Conservation (phyloP, 2,888 invertebrate genomes). For the Noctua pronuba region DNA sequence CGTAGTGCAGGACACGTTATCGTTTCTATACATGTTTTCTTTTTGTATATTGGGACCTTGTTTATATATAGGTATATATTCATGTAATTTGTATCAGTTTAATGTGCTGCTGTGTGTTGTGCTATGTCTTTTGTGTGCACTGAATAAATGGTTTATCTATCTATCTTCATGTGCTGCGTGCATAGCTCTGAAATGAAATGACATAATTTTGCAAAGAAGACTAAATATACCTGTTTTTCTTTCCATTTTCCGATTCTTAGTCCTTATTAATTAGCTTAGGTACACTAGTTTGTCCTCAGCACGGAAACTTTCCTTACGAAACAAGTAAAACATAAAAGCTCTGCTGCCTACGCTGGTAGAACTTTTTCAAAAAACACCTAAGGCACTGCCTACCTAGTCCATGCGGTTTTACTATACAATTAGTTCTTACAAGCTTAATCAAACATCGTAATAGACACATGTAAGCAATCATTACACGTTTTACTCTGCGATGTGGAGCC, state of each 20-base stretch:
- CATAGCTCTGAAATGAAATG: background rate
- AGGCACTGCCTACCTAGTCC: background rate
- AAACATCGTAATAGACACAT: background rate
- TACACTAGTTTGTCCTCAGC: background rate
- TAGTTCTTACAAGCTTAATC: background rate
- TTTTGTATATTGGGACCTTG: too few species aligned
- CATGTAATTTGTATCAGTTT: too few species aligned
- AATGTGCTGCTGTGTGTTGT: too few species aligned
- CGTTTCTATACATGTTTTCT: background rate
- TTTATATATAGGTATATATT: too few species aligned
- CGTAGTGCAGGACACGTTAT: background rate
- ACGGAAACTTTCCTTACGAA: background rate
- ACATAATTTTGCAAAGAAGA: background rate
- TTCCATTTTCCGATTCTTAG: background rate
- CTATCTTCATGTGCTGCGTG: too few species aligned
- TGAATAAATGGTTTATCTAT: too few species aligned
- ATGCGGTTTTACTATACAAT: background rate
- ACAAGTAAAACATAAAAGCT: background rate
- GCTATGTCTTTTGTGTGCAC: too few species aligned
- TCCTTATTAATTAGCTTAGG: background rate
- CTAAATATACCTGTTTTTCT: background rate
- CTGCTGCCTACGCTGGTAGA: background rate
- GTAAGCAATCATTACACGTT: background rate
- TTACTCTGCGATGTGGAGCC: conserved; percentile 28
- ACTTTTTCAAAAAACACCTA: background rate